phyloP scores from a whole-genome alignment of 2,888 invertebrate species.

The Microplitis manilae region DNA sequence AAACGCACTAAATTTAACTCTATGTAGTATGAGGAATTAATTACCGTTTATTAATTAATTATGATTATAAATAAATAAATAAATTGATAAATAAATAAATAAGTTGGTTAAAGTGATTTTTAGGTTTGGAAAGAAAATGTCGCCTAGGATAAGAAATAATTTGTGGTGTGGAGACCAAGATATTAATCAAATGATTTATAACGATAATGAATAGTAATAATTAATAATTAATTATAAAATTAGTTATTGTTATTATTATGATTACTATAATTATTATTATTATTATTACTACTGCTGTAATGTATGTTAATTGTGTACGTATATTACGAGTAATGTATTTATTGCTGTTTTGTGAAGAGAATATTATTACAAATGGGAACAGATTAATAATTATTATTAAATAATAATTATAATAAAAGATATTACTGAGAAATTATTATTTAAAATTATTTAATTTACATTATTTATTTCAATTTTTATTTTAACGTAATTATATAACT shows the following conservation, averaged over 20 bases:
- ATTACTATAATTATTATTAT: background rate
- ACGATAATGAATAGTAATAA: background rate
- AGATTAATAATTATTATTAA: background rate
- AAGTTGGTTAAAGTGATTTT: background rate
- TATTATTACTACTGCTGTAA: background rate
- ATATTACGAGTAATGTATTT: background rate
- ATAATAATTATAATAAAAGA: background rate
- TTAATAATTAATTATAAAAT: background rate
- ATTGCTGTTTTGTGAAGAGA: background rate
- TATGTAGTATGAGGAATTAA: background rate
- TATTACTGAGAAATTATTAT: slow-evolving; percentile 19
- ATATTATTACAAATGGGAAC: background rate
- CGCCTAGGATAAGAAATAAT: slow-evolving; percentile 13
- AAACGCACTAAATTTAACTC: background rate
- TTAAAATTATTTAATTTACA: background rate
- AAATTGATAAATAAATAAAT: no score
- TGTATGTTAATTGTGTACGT: background rate
- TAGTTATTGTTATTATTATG: background rate
- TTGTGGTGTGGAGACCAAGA: slow-evolving; percentile 40
- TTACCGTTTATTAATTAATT: background rate
- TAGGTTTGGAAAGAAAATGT: background rate
- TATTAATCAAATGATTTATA: slow-evolving; percentile 7
- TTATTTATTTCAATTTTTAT: background rate
- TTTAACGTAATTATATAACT: no score
- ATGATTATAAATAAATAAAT: no score